phyloP scores from a whole-genome alignment of 1,140 invertebrate genomes.

The Neomicropteryx cornuta region DNA sequence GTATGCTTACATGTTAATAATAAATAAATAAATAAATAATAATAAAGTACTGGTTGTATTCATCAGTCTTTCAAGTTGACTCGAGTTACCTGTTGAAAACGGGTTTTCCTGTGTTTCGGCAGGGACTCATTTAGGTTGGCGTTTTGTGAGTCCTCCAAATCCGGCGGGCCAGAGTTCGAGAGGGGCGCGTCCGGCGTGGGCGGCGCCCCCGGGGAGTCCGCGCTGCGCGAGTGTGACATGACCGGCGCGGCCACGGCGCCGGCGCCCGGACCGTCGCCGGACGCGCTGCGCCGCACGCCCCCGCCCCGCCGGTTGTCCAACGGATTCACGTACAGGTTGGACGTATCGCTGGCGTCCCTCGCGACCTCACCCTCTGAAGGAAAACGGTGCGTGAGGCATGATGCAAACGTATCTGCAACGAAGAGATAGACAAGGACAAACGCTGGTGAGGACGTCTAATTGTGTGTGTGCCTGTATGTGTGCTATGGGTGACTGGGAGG shows the following conservation, averaged over 20 bases:
- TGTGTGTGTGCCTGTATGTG: no score
- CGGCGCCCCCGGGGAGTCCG: slow-evolving; percentile 4
- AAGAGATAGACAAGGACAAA: slow-evolving; percentile 37
- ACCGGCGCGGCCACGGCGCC: slow-evolving; percentile 19
- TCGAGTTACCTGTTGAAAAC: slow-evolving; percentile 72
- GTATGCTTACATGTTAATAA: no score
- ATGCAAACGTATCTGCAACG: slow-evolving; percentile 80
- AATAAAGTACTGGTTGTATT: no score
- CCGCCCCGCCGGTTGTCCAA: slow-evolving; percentile 53
- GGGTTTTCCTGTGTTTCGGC: slow-evolving; percentile 75
- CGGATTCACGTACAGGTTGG: slow-evolving; percentile 89
- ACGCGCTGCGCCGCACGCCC: slow-evolving; percentile 24
- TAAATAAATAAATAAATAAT: no score
- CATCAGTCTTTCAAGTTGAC: no score
- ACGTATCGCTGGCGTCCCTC: slow-evolving; percentile 53
- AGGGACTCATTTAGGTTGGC: slow-evolving; percentile 46
- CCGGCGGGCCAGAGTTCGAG: slow-evolving; percentile 20
- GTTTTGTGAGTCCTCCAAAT: slow-evolving; percentile 18
- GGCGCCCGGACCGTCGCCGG: slow-evolving; percentile 39
- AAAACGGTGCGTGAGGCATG: slow-evolving; percentile 90
- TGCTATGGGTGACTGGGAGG: no score
- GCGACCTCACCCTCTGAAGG: slow-evolving; percentile 73
- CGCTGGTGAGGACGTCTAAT: no score
- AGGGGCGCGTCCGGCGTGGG: slow-evolving; percentile 19
- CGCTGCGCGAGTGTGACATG: slow-evolving; percentile 5